Base-by-base conservation (phyloP, 2,888 invertebrate genomes). In the Patella ulyssiponensis region DNA sequence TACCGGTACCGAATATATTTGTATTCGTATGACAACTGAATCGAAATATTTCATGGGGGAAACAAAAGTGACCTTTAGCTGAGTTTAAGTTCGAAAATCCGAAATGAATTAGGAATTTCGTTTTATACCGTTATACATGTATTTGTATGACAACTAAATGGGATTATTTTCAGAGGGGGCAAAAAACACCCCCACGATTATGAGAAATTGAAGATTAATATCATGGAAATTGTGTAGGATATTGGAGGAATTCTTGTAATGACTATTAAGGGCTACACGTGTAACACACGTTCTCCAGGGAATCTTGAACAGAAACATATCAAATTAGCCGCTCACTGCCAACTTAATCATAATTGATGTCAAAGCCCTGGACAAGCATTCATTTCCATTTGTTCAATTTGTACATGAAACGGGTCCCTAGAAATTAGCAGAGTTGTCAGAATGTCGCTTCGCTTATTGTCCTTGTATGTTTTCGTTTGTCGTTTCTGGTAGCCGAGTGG, bases 351-450 rank as follows among this genome's bases (percentile, higher is more conserved):
- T 80, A 80, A 80, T 80, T 78, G 78, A 74, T 79, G 77, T 75
- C 76, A 77, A 69, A 72, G 75, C 44, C 52, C 70, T 64, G 56
- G 56, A 70, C 71, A 74, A 75, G 75, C 77, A 80, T 80, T 76
- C 77, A 74, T 76, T 75, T 75, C 78, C 75, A 80, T 80, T 78
- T 75, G 76, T 51, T 70, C 77, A 78, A 77, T 80, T 80, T 75
- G 64, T 69, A 75, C 77, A 74, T 77, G 75, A 75, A 70, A 71
- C 76, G 71, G 78, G 73, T 78, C 78, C 80, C 78, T 69, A 23
- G 80, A 75, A 78, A 78, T 51, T 71, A 69, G 70, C 76, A 20
- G 72, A 44, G 5, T 20, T 64, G 64, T 64, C 64, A 52, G 9
- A 15, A 23, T 23, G 12, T 20, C 64, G 64, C 64, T 23, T 23